These are phyloP conservation scores for Tryphoninae sp. DNA, from an alignment of 2,888 invertebrate genomes.

Conservation along the genomic window DNA sequence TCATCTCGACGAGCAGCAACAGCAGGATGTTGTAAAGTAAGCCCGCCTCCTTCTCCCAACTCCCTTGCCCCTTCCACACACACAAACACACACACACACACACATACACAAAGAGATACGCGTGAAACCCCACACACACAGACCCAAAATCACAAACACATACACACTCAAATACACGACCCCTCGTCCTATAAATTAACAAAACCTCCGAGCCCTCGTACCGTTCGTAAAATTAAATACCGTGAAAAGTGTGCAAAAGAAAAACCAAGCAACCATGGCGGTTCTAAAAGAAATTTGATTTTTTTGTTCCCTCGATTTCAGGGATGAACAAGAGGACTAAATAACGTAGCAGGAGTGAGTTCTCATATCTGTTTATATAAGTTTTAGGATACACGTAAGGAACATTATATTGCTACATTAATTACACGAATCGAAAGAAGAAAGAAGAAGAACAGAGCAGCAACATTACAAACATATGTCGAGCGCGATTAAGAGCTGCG, in stretches of 20 bases:
- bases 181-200: conserved; percentile 23
- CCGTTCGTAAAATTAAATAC: conserved; percentile 51
- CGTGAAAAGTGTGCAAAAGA: conserved; percentile 39
- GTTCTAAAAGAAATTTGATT: conserved; percentile 46
- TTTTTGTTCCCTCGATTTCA: conserved; percentile 68
- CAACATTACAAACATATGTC: conserved; percentile 1
- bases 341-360: conserved; percentile 71
- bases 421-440: conserved; percentile 9
- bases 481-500: not conserved
- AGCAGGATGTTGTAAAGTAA: conserved; percentile 77
- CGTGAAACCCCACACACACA: not conserved
- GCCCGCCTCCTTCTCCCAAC: conserved; percentile 53
- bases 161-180: not conserved
- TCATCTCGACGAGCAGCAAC: conserved; percentile 76
- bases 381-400: conserved; percentile 71
- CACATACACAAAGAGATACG: too few species aligned
- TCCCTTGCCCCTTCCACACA: conserved; percentile 16
- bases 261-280: conserved; percentile 18
- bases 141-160: not conserved
- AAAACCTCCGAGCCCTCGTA: conserved; percentile 49
- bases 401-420: conserved; percentile 43
- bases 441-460: conserved; percentile 5
- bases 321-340: conserved; percentile 79
- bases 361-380: conserved; percentile 76
- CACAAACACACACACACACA: not conserved